Percentiles rank a stretch among this genome's conserved stretches.
Evolutionary conservation across 2,888 invertebrate genomes (phyloP).

Genomic region (Formica aserva): DNA sequence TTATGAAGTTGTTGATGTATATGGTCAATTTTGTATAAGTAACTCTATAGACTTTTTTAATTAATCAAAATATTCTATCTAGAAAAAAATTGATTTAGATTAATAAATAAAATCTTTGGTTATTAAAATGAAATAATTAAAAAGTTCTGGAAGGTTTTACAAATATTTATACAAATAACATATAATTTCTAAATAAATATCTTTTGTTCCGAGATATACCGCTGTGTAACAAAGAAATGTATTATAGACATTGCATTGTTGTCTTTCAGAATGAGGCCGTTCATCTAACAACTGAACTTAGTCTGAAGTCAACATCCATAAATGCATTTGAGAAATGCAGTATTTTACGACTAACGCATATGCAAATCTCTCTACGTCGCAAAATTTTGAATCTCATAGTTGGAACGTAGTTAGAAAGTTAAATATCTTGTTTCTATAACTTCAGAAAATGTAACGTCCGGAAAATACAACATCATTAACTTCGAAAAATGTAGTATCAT

Average conservation of each 20-base stretch:
- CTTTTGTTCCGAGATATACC: neutral
- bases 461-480: neutral
- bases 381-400: slow-evolving; percentile 21
- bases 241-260: neutral
- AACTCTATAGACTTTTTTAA: neutral
- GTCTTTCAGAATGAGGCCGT: neutral
- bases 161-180: neutral
- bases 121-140: neutral
- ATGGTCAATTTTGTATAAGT: neutral
- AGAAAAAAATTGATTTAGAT: neutral
- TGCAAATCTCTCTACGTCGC: neutral
- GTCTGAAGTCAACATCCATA: slow-evolving; percentile 13
- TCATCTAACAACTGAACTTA: slow-evolving; percentile 34
- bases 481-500: neutral
- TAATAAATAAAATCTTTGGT: neutral
- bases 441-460: neutral
- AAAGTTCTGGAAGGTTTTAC: neutral
- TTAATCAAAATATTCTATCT: neutral
- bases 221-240: neutral
- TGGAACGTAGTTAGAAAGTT: neutral
- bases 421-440: neutral
- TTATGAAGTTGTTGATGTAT: neutral
- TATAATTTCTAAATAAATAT: neutral
- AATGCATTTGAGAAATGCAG: neutral
- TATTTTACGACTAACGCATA: neutral